These are phyloP conservation scores for Tinea semifulvella DNA, from an alignment of 2,888 invertebrate species.

Conservation along the genomic window DNA sequence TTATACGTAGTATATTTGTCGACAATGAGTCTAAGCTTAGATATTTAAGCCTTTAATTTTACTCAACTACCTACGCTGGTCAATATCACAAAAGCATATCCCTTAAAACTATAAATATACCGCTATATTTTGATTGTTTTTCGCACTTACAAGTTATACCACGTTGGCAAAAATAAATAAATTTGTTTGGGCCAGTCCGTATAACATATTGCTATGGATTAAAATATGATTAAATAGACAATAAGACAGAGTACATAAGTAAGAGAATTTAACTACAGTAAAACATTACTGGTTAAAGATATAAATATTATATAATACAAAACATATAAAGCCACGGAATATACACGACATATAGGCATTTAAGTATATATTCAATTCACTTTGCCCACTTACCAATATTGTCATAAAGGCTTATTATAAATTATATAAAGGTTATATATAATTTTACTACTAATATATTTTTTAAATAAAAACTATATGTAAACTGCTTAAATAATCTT, in stretches of 20 bases:
- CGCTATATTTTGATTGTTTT: too few species aligned
- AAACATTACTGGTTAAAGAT: background rate
- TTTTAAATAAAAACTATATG: conserved; percentile 3
- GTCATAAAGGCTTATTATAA: background rate
- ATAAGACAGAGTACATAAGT: background rate
- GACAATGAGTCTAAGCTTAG: too few species aligned
- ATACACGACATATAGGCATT: conserved; percentile 3
- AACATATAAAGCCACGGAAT: background rate
- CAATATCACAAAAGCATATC: too few species aligned
- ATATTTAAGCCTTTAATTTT: too few species aligned
- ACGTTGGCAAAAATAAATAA: too few species aligned
- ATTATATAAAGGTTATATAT: background rate
- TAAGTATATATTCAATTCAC: background rate
- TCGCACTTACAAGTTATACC: too few species aligned
- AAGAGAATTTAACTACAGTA: background rate
- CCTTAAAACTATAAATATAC: too few species aligned
- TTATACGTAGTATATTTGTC: too few species aligned
- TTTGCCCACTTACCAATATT: conserved; percentile 14
- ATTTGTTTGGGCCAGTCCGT: too few species aligned
- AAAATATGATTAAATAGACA: too few species aligned
- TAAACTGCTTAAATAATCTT: conserved; percentile 30
- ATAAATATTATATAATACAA: background rate
- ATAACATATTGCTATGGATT: too few species aligned
- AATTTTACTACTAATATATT: background rate
- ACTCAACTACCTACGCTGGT: too few species aligned